Evolutionary conservation across 35 echinoderm and acorn worm species (phyloP).

Genomic region (Strongylocentrotus purpuratus): DNA sequence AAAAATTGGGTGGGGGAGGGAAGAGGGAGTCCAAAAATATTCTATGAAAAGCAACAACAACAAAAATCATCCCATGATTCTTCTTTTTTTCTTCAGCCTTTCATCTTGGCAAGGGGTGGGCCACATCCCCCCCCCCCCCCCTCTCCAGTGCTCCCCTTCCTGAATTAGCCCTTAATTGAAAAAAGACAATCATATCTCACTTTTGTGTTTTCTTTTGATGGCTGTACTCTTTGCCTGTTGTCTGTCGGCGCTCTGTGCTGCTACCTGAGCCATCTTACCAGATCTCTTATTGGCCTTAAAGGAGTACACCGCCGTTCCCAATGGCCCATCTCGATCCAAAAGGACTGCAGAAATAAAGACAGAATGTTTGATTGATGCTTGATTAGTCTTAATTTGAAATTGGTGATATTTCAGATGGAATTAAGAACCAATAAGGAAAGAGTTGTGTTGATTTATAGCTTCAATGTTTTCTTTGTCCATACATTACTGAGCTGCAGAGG

Average conservation of each 20-base stretch:
- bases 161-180: no score
- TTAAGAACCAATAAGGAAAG: neutral
- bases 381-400: neutral
- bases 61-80: no score
- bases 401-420: neutral
- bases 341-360: conserved; percentile 47
- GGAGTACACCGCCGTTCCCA: conserved; percentile 74
- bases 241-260: conserved; percentile 65
- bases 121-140: no score
- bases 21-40: no score
- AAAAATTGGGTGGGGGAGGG: no score
- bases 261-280: conserved; percentile 77
- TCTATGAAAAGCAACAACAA: no score
- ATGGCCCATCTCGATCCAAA: conserved; percentile 58
- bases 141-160: no score
- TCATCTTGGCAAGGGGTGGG: no score
- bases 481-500: no score
- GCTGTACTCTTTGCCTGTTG: conserved; percentile 48
- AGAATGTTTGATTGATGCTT: neutral
- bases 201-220: conserved; percentile 28
- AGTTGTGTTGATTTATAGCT: no score
- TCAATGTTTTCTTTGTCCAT: no score
- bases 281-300: conserved; percentile 86
- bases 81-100: no score
- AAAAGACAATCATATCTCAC: neutral